Evolutionary conservation across 2,113 vertebrate genomes (phyloP).

Genomic region (Pterophyllum scalare): DNA sequence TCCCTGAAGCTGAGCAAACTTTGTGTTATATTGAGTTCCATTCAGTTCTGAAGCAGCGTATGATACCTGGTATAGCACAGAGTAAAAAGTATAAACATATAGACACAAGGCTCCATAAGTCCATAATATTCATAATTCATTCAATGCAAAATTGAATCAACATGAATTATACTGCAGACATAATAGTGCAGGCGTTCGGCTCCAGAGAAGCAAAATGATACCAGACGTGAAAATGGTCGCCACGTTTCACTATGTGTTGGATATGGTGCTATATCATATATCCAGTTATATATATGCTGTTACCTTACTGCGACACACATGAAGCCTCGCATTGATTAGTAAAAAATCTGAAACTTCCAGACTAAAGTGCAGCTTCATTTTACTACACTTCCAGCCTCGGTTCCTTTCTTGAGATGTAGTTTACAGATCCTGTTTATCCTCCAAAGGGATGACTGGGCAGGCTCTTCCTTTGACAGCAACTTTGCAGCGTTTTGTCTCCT

Average conservation of each 20-base stretch:
- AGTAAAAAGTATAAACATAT: background rate
- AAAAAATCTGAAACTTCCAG: background rate
- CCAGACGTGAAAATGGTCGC: too few relatives aligned
- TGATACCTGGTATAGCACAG: background rate
- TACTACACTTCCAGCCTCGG: background rate
- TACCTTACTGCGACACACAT: background rate
- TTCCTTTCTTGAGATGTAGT: background rate
- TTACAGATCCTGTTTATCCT: background rate
- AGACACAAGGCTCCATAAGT: background rate
- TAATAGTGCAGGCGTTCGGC: background rate
- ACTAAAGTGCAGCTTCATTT: background rate
- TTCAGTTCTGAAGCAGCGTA: background rate
- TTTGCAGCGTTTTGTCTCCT: background rate
- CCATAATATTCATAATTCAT: background rate
- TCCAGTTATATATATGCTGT: background rate
- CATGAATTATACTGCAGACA: background rate
- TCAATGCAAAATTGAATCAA: background rate
- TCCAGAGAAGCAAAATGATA: background rate
- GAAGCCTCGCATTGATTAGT: background rate
- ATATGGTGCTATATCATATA: background rate
- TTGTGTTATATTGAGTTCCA: background rate
- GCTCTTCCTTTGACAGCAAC: too few relatives aligned
- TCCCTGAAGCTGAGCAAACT: background rate
- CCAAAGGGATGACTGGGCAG: background rate
- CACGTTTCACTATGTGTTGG: too few relatives aligned